A percentile compares a stretch with the other conserved stretches of the same genome.
Conservation (phyloP, 2,797 vertebrate species). For the Hephaestus fuliginosus region DNA sequence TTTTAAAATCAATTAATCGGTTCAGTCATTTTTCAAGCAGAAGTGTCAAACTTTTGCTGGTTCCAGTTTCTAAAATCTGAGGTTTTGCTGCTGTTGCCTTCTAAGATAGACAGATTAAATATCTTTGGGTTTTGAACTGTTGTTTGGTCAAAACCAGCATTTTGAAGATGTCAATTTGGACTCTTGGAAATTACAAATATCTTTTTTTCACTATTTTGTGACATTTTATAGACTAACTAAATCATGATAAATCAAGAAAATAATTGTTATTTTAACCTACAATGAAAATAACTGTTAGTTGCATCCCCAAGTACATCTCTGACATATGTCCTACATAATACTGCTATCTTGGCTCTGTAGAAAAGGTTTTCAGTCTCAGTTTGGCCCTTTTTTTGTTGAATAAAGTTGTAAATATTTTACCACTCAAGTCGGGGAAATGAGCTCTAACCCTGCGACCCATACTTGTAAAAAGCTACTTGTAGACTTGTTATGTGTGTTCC, state of each 20-base stretch:
- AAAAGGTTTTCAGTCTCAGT: background rate
- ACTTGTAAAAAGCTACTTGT: constrained; percentile 26
- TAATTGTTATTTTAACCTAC: background rate
- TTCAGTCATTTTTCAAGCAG: background rate
- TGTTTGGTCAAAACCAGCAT: background rate
- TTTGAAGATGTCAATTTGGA: background rate
- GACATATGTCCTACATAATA: background rate
- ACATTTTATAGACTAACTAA: background rate
- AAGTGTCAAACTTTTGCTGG: background rate
- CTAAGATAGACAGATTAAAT: background rate
- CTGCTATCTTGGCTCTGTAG: background rate
- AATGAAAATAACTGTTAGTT: background rate
- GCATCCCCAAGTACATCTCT: background rate
- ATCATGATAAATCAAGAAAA: background rate
- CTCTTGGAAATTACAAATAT: background rate
- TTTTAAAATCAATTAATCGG: background rate
- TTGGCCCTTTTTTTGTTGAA: background rate
- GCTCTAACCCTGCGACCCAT: background rate
- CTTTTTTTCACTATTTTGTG: background rate
- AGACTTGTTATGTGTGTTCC: constrained; percentile 30
- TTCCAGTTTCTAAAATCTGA: background rate
- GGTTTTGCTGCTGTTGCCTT: background rate
- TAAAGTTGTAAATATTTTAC: constrained; percentile 30
- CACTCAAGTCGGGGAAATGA: constrained; percentile 14
- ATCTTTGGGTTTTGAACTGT: background rate